Evolutionary conservation across 2,113 vertebrate species (phyloP).

Genomic region (Pelusios castaneus): DNA sequence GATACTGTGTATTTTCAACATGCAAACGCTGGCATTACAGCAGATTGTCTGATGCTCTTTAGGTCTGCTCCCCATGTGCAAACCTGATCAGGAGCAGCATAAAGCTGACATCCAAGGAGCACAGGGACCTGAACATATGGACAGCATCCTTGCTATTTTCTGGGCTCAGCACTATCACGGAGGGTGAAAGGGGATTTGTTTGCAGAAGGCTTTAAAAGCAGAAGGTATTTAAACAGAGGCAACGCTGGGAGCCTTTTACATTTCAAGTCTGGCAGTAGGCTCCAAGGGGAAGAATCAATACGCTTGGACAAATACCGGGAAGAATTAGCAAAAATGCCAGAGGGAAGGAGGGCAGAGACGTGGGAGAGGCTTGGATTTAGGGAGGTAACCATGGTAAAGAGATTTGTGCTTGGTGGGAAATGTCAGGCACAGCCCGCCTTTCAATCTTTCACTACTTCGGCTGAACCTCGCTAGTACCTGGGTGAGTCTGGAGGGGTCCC

Average conservation of each 20-base stretch:
- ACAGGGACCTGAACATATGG: neutral
- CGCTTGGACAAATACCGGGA: neutral
- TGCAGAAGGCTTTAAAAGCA: neutral
- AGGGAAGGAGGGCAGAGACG: neutral
- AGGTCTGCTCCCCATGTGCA: neutral
- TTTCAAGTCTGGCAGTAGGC: neutral
- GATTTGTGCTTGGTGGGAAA: neutral
- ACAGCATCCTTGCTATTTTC: neutral
- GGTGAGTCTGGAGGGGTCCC: neutral
- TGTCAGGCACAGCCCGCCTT: neutral
- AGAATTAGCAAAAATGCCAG: neutral
- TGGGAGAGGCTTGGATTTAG: neutral
- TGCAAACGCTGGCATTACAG: rapidly evolving
- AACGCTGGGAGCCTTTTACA: neutral
- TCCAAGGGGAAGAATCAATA: neutral
- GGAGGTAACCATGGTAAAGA: neutral
- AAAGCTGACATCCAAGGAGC: neutral
- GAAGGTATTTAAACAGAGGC: slow-evolving; percentile 25
- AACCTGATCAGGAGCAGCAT: neutral
- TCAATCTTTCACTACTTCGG: neutral
- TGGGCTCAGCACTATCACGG: neutral
- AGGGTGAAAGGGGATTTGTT: neutral
- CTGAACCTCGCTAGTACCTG: neutral
- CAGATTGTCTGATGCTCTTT: neutral
- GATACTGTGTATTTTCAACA: neutral